Base-by-base conservation (phyloP, 2,888 invertebrate species). In the Petrophora chlorosata region DNA sequence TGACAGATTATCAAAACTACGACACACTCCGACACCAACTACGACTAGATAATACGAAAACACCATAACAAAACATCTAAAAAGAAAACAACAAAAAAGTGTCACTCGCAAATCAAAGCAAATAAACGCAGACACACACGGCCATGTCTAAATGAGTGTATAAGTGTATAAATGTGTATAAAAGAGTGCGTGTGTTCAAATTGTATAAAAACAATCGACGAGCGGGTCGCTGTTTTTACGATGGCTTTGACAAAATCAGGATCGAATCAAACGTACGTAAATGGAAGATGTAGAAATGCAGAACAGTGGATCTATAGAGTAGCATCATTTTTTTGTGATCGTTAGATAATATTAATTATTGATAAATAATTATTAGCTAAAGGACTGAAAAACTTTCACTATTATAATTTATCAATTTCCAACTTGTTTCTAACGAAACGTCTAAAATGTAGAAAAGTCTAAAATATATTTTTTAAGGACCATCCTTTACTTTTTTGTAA, bases 201-300 rank as follows among this genome's bases (percentile, higher is more conserved):
- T 86, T 87, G 85, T 88, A 85, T 84, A 87, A 89, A 89, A 88
- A 89, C 88, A 89, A 86, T 86, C 77, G 83, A 71, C 72, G 72
- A 70, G 69, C 71, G 73, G 75, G 69, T 72, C 70, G 77, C 74
- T 86, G 86, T 86, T 88, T 48, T 85, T 86, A 85, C 83, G 81
- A 83, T 75, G 82, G 80, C 82, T 84, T 88, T 86, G 82, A 85
- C 84, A 76, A 82, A 85, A 86, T 86, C 86, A 81, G 82, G 76
- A 78, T 82, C 79, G 82, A 85, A 85, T 85, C 83, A 82, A 81
- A 85, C 81, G 80, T 73, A 79, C 81, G 79, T 81, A 83, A 82
- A 85, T 85, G 84, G 83, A 87, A 86, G 84, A 84, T 74, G 74
- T 73, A 70, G 66, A 65, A 73, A 68, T 67, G 65, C 29, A 70